Base-by-base conservation (phyloP, 1,140 invertebrate genomes). In the Drosophila bocqueti region DNA sequence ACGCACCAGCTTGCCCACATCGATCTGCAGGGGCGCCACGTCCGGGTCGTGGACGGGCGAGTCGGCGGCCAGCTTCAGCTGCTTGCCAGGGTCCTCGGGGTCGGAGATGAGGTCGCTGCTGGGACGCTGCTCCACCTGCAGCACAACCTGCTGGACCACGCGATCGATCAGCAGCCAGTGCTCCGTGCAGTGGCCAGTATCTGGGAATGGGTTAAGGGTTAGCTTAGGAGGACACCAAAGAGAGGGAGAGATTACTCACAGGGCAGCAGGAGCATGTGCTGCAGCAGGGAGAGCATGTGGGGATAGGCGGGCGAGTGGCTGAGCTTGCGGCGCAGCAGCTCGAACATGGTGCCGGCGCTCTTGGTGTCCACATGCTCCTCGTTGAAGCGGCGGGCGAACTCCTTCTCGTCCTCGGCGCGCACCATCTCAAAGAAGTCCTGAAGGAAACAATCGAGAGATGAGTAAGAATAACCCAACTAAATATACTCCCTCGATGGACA, bases 351-450 rank as follows among this genome's bases (percentile, higher is more conserved):
- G 1, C 96, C 96, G 1, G 98, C 97, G 93, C 97, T 99, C 93
- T 99, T 99, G 2, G 97, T 98, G 93, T 99, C 98, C 45, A 99
- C 96, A 93, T 99, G 98, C 73, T 97, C 96, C 92, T 97, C 94
- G 83, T 98, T 97, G 93, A 98, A 99, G 87, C 97, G 96, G 58
- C 97, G 95, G 0, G 97, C 97, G 47, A 99, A 93, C 93, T 99
- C 98, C 80, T 97, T 97, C 93, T 99, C 98, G 93, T 99, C 99
- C 93, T 99, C 98, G 87, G 96, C 97, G 60, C 98, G 95, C 21
- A 99, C 97, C 97, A 99, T 99, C 93, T 99, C 99, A 94, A 99
- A 99, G 93, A 99, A 99, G 93, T 99, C 98, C 92, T 93, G 18
- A 1, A 1, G 10, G 4, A 15, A 4, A 0, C 13, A 1, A 1